These are phyloP conservation scores for Astreopora myriophthalma DNA, from an alignment of 64 coral and sea anemone species.

Conservation along the genomic window DNA sequence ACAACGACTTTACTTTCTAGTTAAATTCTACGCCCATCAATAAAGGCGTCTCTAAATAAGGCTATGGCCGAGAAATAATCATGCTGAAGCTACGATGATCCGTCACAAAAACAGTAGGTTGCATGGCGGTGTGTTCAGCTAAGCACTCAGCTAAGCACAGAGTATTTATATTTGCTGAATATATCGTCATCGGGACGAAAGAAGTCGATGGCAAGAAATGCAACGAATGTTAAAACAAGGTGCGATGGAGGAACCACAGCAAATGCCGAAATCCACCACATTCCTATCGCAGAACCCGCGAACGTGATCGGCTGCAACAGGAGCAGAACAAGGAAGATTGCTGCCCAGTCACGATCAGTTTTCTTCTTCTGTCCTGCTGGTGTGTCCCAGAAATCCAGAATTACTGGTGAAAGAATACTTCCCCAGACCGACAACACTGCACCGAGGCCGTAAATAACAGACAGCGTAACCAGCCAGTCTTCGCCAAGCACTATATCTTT, in stretches of 20 bases:
- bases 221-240: conserved; percentile 86
- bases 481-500: conserved; percentile 89
- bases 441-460: conserved; percentile 93
- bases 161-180: conserved; percentile 83
- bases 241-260: conserved; percentile 89
- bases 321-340: conserved; percentile 88
- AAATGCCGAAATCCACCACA: conserved; percentile 87
- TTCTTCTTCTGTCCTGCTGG: conserved; percentile 95
- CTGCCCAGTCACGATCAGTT: conserved; percentile 87
- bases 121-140: too few species aligned
- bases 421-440: conserved; percentile 89
- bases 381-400: conserved; percentile 96
- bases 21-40: background rate
- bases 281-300: conserved; percentile 83
- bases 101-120: background rate
- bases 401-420: conserved; percentile 84
- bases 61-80: background rate
- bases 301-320: conserved; percentile 90
- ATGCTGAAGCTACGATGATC: background rate
- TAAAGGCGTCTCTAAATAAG: background rate
- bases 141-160: conserved; percentile 73
- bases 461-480: conserved; percentile 95
- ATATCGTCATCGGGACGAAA: conserved; percentile 85
- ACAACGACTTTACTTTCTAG: background rate
- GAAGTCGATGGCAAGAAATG: conserved; percentile 95